phyloP scores from a whole-genome alignment of 2,113 vertebrate species.

The Stegostoma tigrinum region DNA sequence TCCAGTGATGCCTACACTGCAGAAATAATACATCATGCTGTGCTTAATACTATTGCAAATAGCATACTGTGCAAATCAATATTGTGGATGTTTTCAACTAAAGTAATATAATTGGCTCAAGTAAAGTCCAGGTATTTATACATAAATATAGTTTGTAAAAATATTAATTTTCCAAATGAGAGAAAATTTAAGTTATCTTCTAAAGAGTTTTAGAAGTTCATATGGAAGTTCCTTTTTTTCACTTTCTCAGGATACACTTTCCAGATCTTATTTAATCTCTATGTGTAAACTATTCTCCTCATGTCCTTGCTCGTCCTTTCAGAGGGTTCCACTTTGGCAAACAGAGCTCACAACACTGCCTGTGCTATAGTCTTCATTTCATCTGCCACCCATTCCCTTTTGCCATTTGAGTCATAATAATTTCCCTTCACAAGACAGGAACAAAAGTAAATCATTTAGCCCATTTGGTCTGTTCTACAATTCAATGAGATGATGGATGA shows the following conservation, averaged over 20 bases:
- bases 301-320: background rate
- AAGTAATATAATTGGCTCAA: conserved; percentile 1
- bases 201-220: background rate
- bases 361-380: background rate
- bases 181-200: background rate
- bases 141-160: no score
- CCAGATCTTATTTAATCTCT: background rate
- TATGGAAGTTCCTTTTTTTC: background rate
- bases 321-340: background rate
- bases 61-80: background rate
- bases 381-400: background rate
- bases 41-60: no score
- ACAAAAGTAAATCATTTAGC: no score
- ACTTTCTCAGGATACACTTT: background rate
- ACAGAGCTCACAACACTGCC: background rate
- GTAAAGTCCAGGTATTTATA: background rate
- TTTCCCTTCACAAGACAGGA: background rate
- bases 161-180: background rate
- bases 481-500: no score
- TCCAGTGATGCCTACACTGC: background rate
- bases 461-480: no score
- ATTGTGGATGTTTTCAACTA: conserved; percentile 1
- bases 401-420: background rate
- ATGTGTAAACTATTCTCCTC: background rate
- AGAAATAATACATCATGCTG: conserved; percentile 11